Conservation (phyloP, 2,888 invertebrate species). For the Meiosimyza platycephala region DNA sequence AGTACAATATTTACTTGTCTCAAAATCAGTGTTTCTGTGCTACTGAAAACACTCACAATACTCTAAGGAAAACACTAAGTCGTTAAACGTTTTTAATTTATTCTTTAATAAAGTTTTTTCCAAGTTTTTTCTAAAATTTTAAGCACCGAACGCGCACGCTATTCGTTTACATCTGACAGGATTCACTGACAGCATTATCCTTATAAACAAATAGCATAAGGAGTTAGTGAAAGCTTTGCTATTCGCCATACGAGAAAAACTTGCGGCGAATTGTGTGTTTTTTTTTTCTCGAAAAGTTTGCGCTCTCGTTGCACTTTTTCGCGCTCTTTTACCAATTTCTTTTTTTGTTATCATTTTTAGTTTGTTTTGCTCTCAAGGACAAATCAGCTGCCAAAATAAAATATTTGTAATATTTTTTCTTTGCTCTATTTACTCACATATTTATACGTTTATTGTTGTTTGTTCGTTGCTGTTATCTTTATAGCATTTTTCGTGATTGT, state of each 20-base stretch:
- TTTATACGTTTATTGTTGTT: constrained; percentile 39
- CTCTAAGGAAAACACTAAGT: no score
- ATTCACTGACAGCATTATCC: constrained; percentile 43
- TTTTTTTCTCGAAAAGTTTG: neutral
- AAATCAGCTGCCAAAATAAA: constrained; percentile 46
- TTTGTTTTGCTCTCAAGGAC: constrained; percentile 56
- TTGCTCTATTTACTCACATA: constrained; percentile 17
- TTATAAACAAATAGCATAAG: constrained; percentile 28
- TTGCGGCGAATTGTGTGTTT: constrained; percentile 50
- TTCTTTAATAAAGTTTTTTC: constrained; percentile 4
- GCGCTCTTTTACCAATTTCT: constrained; percentile 40
- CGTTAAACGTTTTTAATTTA: neutral
- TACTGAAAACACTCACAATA: no score
- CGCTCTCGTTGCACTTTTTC: constrained; percentile 28
- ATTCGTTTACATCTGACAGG: constrained; percentile 54
- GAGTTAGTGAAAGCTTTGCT: constrained; percentile 31
- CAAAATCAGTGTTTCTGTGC: no score
- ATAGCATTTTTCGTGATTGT: neutral
- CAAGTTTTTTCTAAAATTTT: neutral
- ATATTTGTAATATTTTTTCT: constrained; percentile 13
- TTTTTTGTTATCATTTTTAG: constrained; percentile 39
- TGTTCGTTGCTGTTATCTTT: constrained; percentile 25
- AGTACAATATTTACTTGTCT: no score
- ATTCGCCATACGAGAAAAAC: constrained; percentile 36
- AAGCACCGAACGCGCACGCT: constrained; percentile 57